These are phyloP conservation scores for Etheostoma spectabile DNA, from an alignment of 2,113 vertebrate species.

Conservation along the genomic window DNA sequence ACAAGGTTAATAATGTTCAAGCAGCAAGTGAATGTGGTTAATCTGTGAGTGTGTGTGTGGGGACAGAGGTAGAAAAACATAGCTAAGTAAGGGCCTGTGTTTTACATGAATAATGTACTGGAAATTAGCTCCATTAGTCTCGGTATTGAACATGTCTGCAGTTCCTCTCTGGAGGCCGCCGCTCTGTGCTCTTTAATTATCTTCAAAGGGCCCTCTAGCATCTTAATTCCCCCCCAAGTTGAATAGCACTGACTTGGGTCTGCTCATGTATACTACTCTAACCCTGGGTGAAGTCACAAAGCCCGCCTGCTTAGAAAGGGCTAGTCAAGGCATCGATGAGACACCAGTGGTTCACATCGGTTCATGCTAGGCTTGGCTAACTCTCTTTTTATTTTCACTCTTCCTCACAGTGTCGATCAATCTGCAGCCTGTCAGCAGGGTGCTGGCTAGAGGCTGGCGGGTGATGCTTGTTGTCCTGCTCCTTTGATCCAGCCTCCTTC, in stretches of 20 bases:
- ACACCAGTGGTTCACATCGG: slow-evolving; percentile 46
- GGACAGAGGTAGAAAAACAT: slow-evolving; percentile 47
- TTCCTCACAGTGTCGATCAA: slow-evolving; percentile 63
- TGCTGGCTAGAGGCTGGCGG: slow-evolving; percentile 59
- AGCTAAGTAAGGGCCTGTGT: slow-evolving; percentile 74
- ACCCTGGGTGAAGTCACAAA: slow-evolving; percentile 62
- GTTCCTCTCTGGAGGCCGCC: slow-evolving; percentile 78
- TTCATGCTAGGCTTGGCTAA: slow-evolving; percentile 60
- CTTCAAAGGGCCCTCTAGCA: slow-evolving; percentile 83
- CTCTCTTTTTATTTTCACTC: slow-evolving; percentile 39
- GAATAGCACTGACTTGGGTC: slow-evolving; percentile 73
- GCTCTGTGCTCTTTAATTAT: slow-evolving; percentile 86
- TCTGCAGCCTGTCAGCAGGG: slow-evolving; percentile 63
- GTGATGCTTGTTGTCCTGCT: slow-evolving; percentile 78
- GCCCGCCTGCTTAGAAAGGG: slow-evolving; percentile 35
- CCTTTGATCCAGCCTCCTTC: slow-evolving; percentile 73
- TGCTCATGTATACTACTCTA: slow-evolving; percentile 75
- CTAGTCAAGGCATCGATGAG: slow-evolving; percentile 29
- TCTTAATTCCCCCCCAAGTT: slow-evolving; percentile 82
- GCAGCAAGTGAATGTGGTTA: slow-evolving; percentile 25
- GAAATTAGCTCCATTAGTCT: slow-evolving; percentile 85
- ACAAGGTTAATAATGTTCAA: slow-evolving; percentile 61
- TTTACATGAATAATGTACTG: slow-evolving; percentile 85
- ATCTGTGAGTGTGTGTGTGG: slow-evolving; percentile 16
- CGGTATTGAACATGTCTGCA: slow-evolving; percentile 82